These are phyloP conservation scores for Tragulus kanchil DNA, from an alignment of 2,113 vertebrate species.

Conservation along the genomic window DNA sequence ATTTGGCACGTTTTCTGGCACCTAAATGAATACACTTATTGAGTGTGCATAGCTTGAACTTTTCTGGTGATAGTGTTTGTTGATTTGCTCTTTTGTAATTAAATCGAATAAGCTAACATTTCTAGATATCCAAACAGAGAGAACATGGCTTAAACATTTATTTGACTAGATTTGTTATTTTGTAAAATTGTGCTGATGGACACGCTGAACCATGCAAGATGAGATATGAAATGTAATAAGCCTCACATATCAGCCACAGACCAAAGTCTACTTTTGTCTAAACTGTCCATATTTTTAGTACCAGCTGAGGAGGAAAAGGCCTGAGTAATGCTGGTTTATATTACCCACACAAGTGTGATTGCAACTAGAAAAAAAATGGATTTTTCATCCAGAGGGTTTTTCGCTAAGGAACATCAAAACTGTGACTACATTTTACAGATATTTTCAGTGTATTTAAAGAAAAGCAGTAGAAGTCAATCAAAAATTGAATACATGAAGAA, in stretches of 20 bases:
- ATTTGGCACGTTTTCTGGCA: constrained; percentile 58
- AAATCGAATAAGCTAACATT: constrained; percentile 63
- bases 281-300: constrained; percentile 44
- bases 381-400: constrained; percentile 12
- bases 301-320: background rate
- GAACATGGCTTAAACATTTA: constrained; percentile 38
- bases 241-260: background rate
- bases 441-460: constrained; percentile 57
- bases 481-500: background rate
- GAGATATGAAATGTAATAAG: constrained; percentile 58
- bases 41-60: constrained; percentile 28
- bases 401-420: background rate
- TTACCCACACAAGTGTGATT: background rate
- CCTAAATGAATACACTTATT: constrained; percentile 51
- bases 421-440: constrained; percentile 38
- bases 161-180: constrained; percentile 51
- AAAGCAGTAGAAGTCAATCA: constrained; percentile 57
- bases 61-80: constrained; percentile 58
- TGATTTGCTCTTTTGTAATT: constrained; percentile 67
- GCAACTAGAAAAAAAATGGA: background rate
- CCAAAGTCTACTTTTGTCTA: constrained; percentile 51
- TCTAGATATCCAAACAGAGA: background rate
- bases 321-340: background rate
- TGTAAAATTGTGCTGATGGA: constrained; percentile 31
- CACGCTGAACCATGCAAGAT: constrained; percentile 17